Conservation (phyloP, 2,797 vertebrate species). For the Coranthus polyacanthus region DNA sequence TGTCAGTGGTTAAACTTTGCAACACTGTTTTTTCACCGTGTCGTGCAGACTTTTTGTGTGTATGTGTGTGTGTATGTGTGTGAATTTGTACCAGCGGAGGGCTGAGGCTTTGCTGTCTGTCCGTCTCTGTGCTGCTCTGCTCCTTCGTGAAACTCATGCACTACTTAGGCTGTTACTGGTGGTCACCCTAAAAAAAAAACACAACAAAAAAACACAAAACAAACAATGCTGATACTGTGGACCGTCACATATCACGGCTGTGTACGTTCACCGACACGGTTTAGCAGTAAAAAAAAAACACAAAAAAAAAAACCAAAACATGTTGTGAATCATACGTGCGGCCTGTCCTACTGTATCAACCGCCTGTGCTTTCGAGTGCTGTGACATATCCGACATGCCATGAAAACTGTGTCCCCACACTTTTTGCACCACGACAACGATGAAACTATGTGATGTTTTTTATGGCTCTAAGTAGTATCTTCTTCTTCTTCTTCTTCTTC, state of each 20-base stretch:
- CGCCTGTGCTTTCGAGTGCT: conserved; percentile 43
- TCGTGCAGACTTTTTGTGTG: conserved; percentile 62
- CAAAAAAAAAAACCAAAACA: background rate
- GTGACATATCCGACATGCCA: conserved; percentile 59
- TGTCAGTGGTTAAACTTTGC: conserved; percentile 55
- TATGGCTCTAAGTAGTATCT: conserved; percentile 43
- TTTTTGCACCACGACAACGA: conserved; percentile 47
- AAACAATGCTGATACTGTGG: background rate
- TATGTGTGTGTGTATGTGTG: conserved; percentile 57
- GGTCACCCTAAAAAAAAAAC: conserved; percentile 29
- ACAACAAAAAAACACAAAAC: background rate
- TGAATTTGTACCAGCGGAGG: conserved; percentile 60
- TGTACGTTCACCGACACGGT: conserved; percentile 20
- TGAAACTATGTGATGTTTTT: conserved; percentile 66
- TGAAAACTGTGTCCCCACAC: conserved; percentile 50
- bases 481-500: background rate
- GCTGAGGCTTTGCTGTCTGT: conserved; percentile 40
- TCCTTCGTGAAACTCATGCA: conserved; percentile 49
- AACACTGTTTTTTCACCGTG: conserved; percentile 62
- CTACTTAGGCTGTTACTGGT: conserved; percentile 22
- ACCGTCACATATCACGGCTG: conserved; percentile 24
- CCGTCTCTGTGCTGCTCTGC: conserved; percentile 49
- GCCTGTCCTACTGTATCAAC: conserved; percentile 34
- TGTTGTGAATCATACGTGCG: conserved; percentile 28
- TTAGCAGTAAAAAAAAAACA: conserved; percentile 12